Conservation (phyloP, 1,140 invertebrate species). For the Battus philenor region DNA sequence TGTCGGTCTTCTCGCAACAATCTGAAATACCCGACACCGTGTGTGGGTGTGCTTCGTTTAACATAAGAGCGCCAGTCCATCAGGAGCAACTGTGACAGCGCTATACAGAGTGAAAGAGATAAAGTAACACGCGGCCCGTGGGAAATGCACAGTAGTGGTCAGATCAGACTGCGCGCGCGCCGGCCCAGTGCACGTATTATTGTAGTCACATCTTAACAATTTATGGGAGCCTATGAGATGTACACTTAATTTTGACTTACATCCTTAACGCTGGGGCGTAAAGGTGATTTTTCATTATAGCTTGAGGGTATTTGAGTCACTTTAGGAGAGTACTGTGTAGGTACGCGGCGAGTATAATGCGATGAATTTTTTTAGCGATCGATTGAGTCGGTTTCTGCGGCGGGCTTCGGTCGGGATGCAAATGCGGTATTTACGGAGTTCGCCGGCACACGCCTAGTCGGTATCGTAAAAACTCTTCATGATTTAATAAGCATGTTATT, state of each 20-base stretch:
- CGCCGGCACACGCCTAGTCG: conserved; percentile 49
- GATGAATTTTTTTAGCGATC: conserved; percentile 66
- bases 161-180: conserved; percentile 71
- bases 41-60: conserved; percentile 73
- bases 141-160: conserved; percentile 77
- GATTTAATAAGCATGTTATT: conserved; percentile 37
- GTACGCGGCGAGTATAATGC: conserved; percentile 56
- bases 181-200: conserved; percentile 71
- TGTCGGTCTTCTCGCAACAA: conserved; percentile 59
- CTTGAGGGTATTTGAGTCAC: conserved; percentile 30
- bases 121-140: conserved; percentile 60
- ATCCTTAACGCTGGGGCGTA: conserved; percentile 22
- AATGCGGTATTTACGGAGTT: conserved; percentile 58
- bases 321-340: conserved; percentile 35
- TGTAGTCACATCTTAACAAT: conserved; percentile 50
- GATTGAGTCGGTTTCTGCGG: conserved; percentile 67
- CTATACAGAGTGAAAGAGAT: conserved; percentile 41
- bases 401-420: conserved; percentile 54
- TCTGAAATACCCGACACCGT: conserved; percentile 69
- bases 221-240: conserved; percentile 46
- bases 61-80: conserved; percentile 70
- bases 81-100: conserved; percentile 47
- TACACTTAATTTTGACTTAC: neutral
- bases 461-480: conserved; percentile 35
- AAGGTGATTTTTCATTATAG: conserved; percentile 31